Conservation (phyloP, 2,113 vertebrate species). For the Fulica atra region DNA sequence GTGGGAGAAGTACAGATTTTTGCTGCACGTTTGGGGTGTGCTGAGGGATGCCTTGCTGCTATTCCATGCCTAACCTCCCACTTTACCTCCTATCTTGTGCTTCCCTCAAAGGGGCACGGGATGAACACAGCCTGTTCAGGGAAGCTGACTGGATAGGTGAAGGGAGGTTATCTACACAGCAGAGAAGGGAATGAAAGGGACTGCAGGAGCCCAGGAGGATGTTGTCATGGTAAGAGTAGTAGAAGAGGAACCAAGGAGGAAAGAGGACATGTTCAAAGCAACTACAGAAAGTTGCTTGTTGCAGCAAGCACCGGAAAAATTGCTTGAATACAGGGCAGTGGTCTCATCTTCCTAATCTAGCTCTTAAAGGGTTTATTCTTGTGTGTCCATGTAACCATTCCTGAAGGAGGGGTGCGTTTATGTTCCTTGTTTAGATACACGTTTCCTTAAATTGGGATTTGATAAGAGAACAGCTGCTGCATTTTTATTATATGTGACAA, state of each 20-base stretch:
- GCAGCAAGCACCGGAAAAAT: not conserved
- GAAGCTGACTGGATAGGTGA: not conserved
- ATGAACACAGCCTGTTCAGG: accelerated
- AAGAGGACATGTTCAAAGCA: not conserved
- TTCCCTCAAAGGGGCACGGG: not conserved
- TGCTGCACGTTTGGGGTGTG: not conserved
- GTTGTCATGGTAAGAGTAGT: not conserved
- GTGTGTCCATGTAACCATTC: not conserved
- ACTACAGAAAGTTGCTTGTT: not conserved
- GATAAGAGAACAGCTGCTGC: constrained; percentile 1
- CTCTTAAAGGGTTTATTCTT: not conserved
- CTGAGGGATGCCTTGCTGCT: not conserved
- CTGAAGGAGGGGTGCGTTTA: not conserved
- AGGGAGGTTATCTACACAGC: not conserved
- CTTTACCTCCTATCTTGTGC: not conserved
- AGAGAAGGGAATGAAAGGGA: not conserved
- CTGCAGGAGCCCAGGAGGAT: not conserved
- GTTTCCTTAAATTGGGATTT: not conserved
- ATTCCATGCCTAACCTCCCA: not conserved
- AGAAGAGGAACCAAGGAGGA: not conserved
- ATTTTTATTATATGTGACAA: constrained; percentile 9
- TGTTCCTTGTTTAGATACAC: not conserved
- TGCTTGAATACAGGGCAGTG: not conserved
- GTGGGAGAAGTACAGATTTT: not conserved
- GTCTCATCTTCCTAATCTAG: not conserved